Evolutionary conservation across 2,113 vertebrate species (phyloP).

Genomic region (Erythrocercus mccallii): DNA sequence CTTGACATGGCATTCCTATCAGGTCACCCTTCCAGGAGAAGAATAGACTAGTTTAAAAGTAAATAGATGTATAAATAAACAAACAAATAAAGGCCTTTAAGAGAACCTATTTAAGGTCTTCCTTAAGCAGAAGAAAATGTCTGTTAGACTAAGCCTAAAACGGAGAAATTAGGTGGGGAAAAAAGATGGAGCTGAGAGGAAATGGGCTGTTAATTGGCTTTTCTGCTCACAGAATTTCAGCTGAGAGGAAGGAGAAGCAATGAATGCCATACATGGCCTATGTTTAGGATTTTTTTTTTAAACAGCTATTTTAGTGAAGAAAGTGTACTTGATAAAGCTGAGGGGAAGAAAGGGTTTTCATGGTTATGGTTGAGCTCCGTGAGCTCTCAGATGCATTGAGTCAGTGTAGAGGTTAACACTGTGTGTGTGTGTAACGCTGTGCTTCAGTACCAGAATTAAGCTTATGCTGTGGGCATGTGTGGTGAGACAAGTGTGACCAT

Average conservation of each 20-base stretch:
- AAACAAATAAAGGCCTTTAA: not conserved
- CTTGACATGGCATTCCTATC: not conserved
- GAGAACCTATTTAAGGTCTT: not conserved
- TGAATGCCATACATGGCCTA: not conserved
- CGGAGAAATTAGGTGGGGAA: not conserved
- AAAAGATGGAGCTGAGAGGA: not conserved
- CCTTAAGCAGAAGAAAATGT: not conserved
- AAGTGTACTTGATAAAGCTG: not conserved
- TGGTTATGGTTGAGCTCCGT: not conserved
- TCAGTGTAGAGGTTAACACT: not conserved
- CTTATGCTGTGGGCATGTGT: not conserved
- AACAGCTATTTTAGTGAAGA: not conserved
- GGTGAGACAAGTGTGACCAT: not conserved
- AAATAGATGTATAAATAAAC: not conserved
- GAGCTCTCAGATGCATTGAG: not conserved
- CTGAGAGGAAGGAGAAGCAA: not conserved
- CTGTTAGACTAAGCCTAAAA: not conserved
- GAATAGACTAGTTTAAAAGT: not conserved
- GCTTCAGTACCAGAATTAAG: not conserved
- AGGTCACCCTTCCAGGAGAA: not conserved
- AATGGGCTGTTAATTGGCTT: not conserved
- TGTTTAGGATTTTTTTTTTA: not conserved
- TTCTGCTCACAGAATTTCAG: not conserved
- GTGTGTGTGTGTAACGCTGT: not conserved
- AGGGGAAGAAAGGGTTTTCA: not conserved